phyloP scores from a whole-genome alignment of 2,113 vertebrate species.

The Motacilla alba region DNA sequence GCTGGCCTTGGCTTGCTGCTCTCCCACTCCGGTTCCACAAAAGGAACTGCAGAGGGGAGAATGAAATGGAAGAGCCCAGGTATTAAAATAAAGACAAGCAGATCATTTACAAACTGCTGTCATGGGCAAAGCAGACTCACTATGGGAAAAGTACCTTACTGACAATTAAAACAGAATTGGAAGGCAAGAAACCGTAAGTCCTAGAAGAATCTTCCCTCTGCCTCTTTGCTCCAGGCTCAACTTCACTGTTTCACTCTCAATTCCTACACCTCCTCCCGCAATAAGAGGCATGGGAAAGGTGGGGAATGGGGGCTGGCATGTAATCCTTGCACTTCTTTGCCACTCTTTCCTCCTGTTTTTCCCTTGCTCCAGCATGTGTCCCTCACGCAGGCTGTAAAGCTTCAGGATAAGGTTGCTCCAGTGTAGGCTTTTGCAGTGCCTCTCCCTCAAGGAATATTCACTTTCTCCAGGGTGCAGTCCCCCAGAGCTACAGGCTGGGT shows the following conservation, averaged over 20 bases:
- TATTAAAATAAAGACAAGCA: neutral
- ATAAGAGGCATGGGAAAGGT: too few relatives aligned
- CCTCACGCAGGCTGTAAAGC: too few relatives aligned
- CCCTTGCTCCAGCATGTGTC: too few relatives aligned
- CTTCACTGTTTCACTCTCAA: neutral
- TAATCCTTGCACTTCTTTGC: too few relatives aligned
- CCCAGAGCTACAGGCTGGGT: too few relatives aligned
- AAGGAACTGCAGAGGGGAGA: neutral
- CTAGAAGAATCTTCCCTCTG: neutral
- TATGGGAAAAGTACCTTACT: neutral
- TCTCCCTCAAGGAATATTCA: too few relatives aligned
- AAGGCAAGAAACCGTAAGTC: neutral
- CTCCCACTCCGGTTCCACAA: rapidly evolving
- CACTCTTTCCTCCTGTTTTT: too few relatives aligned
- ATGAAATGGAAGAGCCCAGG: neutral
- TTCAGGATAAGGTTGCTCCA: too few relatives aligned
- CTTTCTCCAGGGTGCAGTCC: too few relatives aligned
- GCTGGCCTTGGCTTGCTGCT: too few relatives aligned
- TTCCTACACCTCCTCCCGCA: neutral
- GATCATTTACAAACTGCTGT: neutral
- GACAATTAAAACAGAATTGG: neutral
- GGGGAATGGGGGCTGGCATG: too few relatives aligned
- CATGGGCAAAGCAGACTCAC: neutral
- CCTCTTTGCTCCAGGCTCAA: neutral
- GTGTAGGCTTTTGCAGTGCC: too few relatives aligned